Conservation (phyloP, 92 coral and sea anemone species). For the Galaxea fascicularis region DNA sequence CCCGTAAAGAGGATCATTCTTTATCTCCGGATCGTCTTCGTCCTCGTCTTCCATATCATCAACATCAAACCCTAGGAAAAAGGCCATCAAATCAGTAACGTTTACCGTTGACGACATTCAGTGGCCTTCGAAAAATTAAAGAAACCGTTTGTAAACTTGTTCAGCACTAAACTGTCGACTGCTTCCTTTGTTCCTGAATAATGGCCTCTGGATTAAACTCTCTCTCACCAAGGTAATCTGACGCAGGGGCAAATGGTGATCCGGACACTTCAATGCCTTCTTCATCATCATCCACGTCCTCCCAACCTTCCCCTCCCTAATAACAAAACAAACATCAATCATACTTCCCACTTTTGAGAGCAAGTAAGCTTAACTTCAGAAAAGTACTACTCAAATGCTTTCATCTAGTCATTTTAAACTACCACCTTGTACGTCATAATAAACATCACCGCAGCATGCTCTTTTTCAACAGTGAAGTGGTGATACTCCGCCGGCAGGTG, state of each 20-base stretch:
- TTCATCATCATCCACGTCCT: slow-evolving; percentile 78
- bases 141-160: no score
- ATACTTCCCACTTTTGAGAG: not conserved
- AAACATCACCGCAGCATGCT: no score
- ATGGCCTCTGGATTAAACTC: not conserved
- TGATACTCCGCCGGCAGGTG: no score
- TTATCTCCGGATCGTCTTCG: slow-evolving; percentile 93
- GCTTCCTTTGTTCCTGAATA: no score
- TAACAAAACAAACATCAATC: not conserved
- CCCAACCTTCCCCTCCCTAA: slow-evolving; percentile 96
- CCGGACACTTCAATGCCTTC: slow-evolving; percentile 80
- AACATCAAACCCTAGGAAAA: slow-evolving; percentile 75
- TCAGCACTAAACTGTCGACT: no score
- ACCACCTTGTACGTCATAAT: no score
- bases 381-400: no score
- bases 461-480: no score
- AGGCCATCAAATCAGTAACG: not conserved
- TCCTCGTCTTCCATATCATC: slow-evolving; percentile 88
- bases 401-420: no score
- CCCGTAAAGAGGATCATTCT: slow-evolving; percentile 82
- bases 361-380: no score
- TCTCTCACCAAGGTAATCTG: slow-evolving; percentile 81
- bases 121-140: no score
- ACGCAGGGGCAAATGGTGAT: slow-evolving; percentile 89
- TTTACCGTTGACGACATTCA: no score